Conservation (phyloP, 2,113 vertebrate genomes). For the Catharus minimus region DNA sequence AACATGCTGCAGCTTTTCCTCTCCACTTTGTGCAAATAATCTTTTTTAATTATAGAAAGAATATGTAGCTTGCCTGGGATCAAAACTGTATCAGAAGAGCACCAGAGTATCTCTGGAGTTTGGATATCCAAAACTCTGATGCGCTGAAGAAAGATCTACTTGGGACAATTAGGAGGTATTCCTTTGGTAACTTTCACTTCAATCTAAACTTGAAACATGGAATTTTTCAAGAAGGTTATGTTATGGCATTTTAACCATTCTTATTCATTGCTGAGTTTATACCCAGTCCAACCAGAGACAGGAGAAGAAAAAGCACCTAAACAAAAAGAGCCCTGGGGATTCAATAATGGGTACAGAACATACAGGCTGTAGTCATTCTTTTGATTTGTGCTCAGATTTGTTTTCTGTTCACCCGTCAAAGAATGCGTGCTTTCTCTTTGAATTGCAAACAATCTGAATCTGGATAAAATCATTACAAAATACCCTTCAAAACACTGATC, state of each 20-base stretch:
- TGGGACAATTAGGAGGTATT: not conserved
- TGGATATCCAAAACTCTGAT: not conserved
- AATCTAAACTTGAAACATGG: slow-evolving; percentile 28
- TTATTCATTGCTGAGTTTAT: slow-evolving; percentile 53
- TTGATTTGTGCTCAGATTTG: slow-evolving; percentile 71
- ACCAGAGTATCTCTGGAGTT: not conserved
- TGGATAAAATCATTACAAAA: slow-evolving; percentile 67
- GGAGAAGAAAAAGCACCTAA: slow-evolving; percentile 66
- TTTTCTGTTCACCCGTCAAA: slow-evolving; percentile 67
- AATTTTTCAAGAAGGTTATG: slow-evolving; percentile 11
- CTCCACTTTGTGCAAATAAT: slow-evolving; percentile 27
- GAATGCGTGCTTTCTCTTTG: slow-evolving; percentile 59
- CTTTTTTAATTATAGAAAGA: slow-evolving; percentile 45
- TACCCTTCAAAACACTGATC: slow-evolving; percentile 48
- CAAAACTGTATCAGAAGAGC: not conserved
- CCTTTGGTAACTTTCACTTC: slow-evolving; percentile 7
- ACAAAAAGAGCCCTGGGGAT: slow-evolving; percentile 68
- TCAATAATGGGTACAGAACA: slow-evolving; percentile 39
- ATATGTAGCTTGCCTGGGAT: not conserved
- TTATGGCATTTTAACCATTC: slow-evolving; percentile 8
- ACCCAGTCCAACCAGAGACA: slow-evolving; percentile 33
- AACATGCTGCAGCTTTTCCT: slow-evolving; percentile 11
- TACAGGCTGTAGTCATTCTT: slow-evolving; percentile 61
- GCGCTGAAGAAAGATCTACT: not conserved
- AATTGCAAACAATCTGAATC: slow-evolving; percentile 68